Evolutionary conservation across 2,888 invertebrate species (phyloP), one percentile per base, ranked within the genome.

Genomic region (Minunthozetes semirufus): DNA sequence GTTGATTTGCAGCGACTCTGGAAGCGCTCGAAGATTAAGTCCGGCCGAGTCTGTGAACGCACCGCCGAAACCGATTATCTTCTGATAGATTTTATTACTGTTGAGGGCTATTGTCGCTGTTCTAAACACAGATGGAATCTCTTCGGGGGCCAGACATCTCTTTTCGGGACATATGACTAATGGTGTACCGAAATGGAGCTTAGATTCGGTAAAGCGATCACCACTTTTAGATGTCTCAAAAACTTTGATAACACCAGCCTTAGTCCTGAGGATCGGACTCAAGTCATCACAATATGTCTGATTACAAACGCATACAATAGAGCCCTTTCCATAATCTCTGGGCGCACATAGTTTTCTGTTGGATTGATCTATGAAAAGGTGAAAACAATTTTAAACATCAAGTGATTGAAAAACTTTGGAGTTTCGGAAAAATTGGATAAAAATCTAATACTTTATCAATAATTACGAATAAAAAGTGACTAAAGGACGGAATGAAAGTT

Each of bases 31-130:
- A 80, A 92, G 88, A 81, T 92, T 91, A 25, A 92, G 88, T 0
- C 89, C 88, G 3, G 87, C 84, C 9, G 86, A 82, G 81, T 87
- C 87, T 0, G 94, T 94, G 77, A 94, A 90, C 0, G 93, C 91
- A 0, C 92, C 94, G 0, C 94, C 94, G 81, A 91, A 94, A 0
- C 94, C 94, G 77, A 88, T 82, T 19, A 94, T 89, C 27, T 80
- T 84, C 82, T 94, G 93, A 80, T 85, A 87, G 2, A 11, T 22
- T 25, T 70, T 15, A 22, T 38, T 70, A 19, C 33, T 25, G 27
- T 76, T 53, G 5, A 76, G 22, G 13, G 8, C 6, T n/a, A 75
- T 56, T 0, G 22, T 1, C 17, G n/a, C 46, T 22, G 8, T 22
- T 38, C 17, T 68, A 0, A 38, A 19, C 11, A 9, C 1, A 6